Evolutionary conservation across 1,140 invertebrate genomes (phyloP), one percentile per base, ranked within the genome.

Genomic region (Lasaia peninsularis): DNA sequence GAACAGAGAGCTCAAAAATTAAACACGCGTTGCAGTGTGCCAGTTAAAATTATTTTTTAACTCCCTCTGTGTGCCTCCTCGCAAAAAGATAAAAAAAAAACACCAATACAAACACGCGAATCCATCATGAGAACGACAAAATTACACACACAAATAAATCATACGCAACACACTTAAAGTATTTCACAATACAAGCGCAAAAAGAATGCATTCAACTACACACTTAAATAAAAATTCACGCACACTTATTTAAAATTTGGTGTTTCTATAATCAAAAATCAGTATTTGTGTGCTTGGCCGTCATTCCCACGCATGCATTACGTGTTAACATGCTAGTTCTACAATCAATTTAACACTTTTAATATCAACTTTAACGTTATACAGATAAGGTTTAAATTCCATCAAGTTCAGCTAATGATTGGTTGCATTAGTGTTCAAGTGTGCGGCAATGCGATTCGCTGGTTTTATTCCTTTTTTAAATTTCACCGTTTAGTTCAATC

Each of bases 401-500:
- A 62, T 11, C 49, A 54, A 31, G 34, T 9, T n/a, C 12, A 51
- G 56, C 69, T 80, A 84, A 85, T 88, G 80, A 88, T 85, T 79
- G 81, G 77, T 78, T 88, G 83, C 85, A 88, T 86, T 82, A 68
- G 49, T 62, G 52, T 56, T 8, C 10, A 63, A 77, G 86, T 86
- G 81, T 86, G 86, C 55, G 78, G 63, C 71, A 71, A 72, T 74
- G 73, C 74, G 77, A 84, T 80, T 84, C 78, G 79, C 75, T 80
- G 73, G 76, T 88, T 88, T 88, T 86, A 73, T 88, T 88, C 81
- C 77, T 88, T 88, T 88, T 88, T 88, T 88, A 86, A 86, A 88
- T 86, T 88, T 86, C 85, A 88, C 83, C 85, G 81, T 88, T 88
- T 88, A 88, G 85, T 86, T 82, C 83, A 86, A 88, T 88, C 85